Percentiles rank a stretch among this genome's conserved stretches.
phyloP scores from a whole-genome alignment of 2,888 invertebrate genomes.

The Drosophila neonasuta region DNA sequence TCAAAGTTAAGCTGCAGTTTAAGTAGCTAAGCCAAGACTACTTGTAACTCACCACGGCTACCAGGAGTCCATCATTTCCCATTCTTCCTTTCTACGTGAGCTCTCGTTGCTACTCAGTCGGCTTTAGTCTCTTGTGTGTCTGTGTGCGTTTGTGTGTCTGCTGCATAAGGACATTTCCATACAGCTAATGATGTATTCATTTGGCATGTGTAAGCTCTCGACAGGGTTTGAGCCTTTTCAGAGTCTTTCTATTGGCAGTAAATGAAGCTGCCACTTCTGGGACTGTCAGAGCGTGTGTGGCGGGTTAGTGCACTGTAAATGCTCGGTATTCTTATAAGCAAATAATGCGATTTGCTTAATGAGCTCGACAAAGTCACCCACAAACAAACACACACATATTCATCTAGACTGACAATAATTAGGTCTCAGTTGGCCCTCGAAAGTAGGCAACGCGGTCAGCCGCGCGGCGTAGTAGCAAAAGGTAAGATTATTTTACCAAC shows the following conservation, averaged over 20 bases:
- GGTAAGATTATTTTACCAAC: conserved; percentile 9
- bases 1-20: conserved; percentile 59
- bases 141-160: conserved; percentile 22
- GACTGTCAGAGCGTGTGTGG: conserved; percentile 60
- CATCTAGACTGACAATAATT: neutral
- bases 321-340: conserved; percentile 58
- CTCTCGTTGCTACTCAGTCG: conserved; percentile 37
- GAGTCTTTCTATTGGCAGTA: conserved; percentile 64
- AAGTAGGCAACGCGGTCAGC: conserved; percentile 61
- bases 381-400: conserved; percentile 2
- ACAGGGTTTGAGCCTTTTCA: conserved; percentile 43
- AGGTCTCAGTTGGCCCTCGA: conserved; percentile 18
- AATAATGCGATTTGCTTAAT: conserved; percentile 74
- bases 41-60: conserved; percentile 13
- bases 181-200: conserved; percentile 76
- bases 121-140: conserved; percentile 56
- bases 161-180: conserved; percentile 61
- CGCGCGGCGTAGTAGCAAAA: conserved; percentile 14
- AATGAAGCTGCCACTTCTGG: conserved; percentile 66
- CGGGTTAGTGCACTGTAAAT: conserved; percentile 62
- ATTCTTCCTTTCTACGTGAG: conserved; percentile 1
- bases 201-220: conserved; percentile 61
- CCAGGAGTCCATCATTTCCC: neutral
- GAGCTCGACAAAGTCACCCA: conserved; percentile 49
- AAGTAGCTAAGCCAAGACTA: conserved; percentile 55